Evolutionary conservation across 2,888 invertebrate species (phyloP).

Genomic region (Machimus atricapillus): DNA sequence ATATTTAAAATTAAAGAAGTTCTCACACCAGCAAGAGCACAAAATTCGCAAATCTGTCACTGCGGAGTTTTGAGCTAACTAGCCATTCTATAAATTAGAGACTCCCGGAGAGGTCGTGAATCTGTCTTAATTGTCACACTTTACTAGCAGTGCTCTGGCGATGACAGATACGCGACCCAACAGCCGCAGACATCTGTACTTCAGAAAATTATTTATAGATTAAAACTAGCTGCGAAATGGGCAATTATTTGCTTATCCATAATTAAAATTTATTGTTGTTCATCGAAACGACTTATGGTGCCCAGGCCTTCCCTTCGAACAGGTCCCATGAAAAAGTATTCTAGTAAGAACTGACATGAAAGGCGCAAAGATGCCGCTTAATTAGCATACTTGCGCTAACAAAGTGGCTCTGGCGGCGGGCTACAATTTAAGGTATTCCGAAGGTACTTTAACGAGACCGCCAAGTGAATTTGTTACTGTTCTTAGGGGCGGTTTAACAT

Average conservation of each 20-base stretch:
- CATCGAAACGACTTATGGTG: background rate
- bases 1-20: background rate
- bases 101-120: constrained; percentile 24
- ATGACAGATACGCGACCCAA: constrained; percentile 26
- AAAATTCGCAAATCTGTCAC: background rate
- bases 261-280: constrained; percentile 39
- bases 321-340: background rate
- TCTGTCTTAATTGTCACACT: constrained; percentile 1
- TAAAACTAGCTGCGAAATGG: background rate
- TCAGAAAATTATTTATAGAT: background rate
- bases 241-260: constrained; percentile 34
- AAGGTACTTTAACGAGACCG: background rate
- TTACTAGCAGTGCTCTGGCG: background rate
- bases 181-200: background rate
- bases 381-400: constrained; percentile 45
- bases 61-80: background rate
- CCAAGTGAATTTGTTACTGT: background rate
- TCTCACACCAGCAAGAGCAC: background rate
- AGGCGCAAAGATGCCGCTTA: constrained; percentile 44
- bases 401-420: constrained; percentile 19
- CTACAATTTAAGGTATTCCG: background rate
- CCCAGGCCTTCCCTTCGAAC: background rate
- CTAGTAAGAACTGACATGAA: background rate
- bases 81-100: constrained; percentile 30
- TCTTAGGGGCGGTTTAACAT: background rate